Percentiles rank a stretch among this genome's conserved stretches.
Evolutionary conservation across 2,888 invertebrate species (phyloP).

Genomic region (Dryocosmus kuriphilus): DNA sequence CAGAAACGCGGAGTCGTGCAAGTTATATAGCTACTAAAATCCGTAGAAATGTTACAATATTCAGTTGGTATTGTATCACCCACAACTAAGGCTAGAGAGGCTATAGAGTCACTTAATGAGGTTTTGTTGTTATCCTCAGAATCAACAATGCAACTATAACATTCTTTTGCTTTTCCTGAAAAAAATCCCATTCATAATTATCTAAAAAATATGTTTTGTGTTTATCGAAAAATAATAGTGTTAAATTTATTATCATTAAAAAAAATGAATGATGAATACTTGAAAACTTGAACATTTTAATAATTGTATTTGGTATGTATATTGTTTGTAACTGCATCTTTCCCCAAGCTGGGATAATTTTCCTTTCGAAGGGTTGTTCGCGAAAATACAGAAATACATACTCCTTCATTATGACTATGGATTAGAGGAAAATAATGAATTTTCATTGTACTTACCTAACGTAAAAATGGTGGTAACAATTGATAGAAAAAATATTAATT

Average conservation of each 20-base stretch:
- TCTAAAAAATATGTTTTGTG: neutral
- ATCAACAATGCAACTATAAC: constrained; percentile 34
- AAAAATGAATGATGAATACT: neutral
- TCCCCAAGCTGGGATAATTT: neutral
- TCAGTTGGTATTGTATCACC: constrained; percentile 35
- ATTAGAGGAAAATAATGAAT: neutral
- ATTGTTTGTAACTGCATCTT: neutral
- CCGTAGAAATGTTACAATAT: constrained; percentile 24
- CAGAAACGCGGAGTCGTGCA: constrained; percentile 23
- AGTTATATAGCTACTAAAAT: constrained; percentile 8
- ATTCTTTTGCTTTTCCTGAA: constrained; percentile 16
- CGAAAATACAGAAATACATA: neutral
- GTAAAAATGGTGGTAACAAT: constrained; percentile 17
- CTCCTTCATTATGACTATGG: neutral
- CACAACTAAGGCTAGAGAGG: constrained; percentile 4
- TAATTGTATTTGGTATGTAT: neutral
- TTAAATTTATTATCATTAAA: neutral
- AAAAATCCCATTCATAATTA: neutral
- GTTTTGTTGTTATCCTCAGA: constrained; percentile 17
- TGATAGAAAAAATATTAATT: constrained; percentile 35
- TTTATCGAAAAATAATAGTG: neutral
- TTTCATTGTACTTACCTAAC: neutral
- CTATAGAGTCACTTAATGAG: constrained; percentile 20
- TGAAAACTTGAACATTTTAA: neutral
- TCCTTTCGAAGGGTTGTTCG: neutral